phyloP scores from a whole-genome alignment of 2,888 invertebrate species.

The Rhabditoides inermis region DNA sequence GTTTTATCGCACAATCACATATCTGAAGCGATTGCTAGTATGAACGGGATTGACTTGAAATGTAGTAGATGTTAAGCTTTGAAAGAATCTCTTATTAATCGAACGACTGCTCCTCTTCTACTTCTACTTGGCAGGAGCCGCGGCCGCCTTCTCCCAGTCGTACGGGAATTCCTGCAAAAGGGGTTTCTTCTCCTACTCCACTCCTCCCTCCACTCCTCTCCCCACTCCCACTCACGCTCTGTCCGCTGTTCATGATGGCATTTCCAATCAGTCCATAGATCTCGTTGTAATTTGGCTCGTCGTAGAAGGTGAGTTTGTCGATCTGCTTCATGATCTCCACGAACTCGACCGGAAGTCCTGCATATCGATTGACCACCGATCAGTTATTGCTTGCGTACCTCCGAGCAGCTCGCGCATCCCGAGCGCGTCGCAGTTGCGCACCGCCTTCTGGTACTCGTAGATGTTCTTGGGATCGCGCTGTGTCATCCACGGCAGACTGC shows the following conservation, averaged over 20 bases:
- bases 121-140: too few relatives aligned
- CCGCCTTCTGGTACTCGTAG: conserved; percentile 21
- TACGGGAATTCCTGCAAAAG: conserved; percentile 23
- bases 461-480: conserved; percentile 22
- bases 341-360: conserved; percentile 24
- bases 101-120: too few relatives aligned
- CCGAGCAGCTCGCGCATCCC: conserved; percentile 21
- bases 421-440: conserved; percentile 21
- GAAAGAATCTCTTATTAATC: too few relatives aligned
- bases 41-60: too few relatives aligned
- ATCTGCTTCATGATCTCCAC: conserved; percentile 24
- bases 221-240: conserved; percentile 2
- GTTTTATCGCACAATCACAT: too few relatives aligned
- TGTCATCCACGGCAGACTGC: conserved; percentile 22
- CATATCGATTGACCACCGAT: too few relatives aligned
- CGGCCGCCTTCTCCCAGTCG: conserved; percentile 27
- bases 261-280: conserved; percentile 21
- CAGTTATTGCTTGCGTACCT: too few relatives aligned
- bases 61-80: too few relatives aligned
- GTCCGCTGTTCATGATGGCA: conserved; percentile 18
- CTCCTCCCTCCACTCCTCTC: not conserved
- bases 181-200: not conserved
- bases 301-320: conserved; percentile 25
- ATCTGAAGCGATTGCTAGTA: too few relatives aligned
- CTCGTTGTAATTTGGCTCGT: conserved; percentile 23